Conservation (phyloP, 2,888 invertebrate genomes). For the Ormyrus nitidulus region DNA sequence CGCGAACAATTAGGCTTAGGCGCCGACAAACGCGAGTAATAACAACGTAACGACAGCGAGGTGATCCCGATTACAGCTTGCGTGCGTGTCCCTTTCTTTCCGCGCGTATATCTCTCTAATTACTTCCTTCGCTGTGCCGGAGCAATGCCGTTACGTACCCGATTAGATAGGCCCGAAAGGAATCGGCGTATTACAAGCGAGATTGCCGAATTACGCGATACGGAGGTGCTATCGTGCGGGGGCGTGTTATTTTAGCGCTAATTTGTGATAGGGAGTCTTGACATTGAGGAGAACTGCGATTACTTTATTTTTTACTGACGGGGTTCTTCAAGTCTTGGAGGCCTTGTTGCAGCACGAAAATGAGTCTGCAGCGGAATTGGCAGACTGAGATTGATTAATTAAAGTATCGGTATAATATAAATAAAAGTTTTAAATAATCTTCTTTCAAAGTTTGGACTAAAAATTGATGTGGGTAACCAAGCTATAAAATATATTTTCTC, state of each 20-base stretch:
- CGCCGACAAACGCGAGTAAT: slow-evolving; percentile 60
- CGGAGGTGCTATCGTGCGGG: neutral
- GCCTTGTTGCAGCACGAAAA: too few relatives aligned
- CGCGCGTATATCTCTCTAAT: slow-evolving; percentile 40
- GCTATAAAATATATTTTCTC: too few relatives aligned
- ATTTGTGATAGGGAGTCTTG: neutral
- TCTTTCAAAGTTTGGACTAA: too few relatives aligned
- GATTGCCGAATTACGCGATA: too few relatives aligned
- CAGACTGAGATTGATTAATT: too few relatives aligned
- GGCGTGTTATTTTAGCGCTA: neutral
- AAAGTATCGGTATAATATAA: too few relatives aligned
- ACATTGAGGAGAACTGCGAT: too few relatives aligned
- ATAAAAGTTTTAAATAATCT: too few relatives aligned
- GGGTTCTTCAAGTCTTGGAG: too few relatives aligned
- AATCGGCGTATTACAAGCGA: neutral
- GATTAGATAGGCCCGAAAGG: slow-evolving; percentile 1
- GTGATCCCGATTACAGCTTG: slow-evolving; percentile 69
- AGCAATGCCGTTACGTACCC: slow-evolving; percentile 3
- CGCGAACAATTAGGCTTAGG: slow-evolving; percentile 46
- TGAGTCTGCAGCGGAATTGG: too few relatives aligned
- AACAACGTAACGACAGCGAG: slow-evolving; percentile 60
- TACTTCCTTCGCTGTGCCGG: slow-evolving; percentile 25
- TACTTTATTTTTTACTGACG: too few relatives aligned
- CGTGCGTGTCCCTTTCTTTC: slow-evolving; percentile 67
- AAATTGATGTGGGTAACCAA: too few relatives aligned